Base-by-base conservation (phyloP, 2,113 vertebrate species). In the Centropristis striata region DNA sequence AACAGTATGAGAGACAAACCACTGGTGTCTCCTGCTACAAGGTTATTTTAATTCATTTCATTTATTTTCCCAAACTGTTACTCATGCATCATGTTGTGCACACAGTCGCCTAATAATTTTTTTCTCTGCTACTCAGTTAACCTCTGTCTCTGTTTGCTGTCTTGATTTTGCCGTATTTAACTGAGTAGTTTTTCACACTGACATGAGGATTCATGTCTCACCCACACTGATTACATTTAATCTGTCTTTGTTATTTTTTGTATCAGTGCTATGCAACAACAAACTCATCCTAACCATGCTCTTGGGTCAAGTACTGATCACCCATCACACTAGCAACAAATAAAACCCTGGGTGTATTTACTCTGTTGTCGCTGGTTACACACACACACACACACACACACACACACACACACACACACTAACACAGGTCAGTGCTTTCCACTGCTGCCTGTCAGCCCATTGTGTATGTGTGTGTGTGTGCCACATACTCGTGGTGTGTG, bases 401-500 rank as follows among this genome's bases (percentile, higher is more conserved):
- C 4, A 4, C 36, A 20, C 8, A 68, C 20, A 23, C 32, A 23
- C 39, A 60, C 23, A 67, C 6, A 2, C 32, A 78, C 39, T 15
- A 59, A 27, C 28, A 23, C 49, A 37, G 63, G 32, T 76, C 25
- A 60, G 23, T 47, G 46, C 39, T 54, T 72, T 80, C 50, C 14
- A 59, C 23, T n/a, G 61, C 27, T 2, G 4, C 21, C 37, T 60
- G 27, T 20, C 39, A 73, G 53, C 6, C 47, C 21, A n/a, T 7
- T 4, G 11, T 27, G 58, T 66, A 47, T 50, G 4, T 54, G 58
- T 66, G 54, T 50, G 4, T 54, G 13, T 65, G 61, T 42, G 25
- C 27, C 39, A 46, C 10, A 66, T 42, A n/a, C 55, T 49, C 6
- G 14, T 42, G 11, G 16, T 25, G 37, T 76, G 46, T 60, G 11